Percentiles rank a stretch among this genome's conserved stretches.
Evolutionary conservation across 1,140 invertebrate genomes (phyloP).

Genomic region (Scylla paramamosain): DNA sequence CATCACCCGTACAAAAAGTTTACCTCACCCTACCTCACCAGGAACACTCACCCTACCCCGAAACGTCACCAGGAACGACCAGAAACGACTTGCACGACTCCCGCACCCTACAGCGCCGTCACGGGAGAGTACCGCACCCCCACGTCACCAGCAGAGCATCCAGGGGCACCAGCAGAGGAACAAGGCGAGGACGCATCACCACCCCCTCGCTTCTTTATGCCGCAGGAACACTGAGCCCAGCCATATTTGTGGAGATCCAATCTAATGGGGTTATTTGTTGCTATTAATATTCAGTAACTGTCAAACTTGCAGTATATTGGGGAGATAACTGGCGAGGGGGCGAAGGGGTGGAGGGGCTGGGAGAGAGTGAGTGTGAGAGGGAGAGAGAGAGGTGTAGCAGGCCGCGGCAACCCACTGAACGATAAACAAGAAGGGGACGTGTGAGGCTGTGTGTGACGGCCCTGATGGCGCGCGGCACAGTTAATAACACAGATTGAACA

Average conservation of each 20-base stretch:
- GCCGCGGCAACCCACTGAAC: neutral
- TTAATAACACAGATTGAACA: conserved; percentile 67
- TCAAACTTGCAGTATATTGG: conserved; percentile 56
- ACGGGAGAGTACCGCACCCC: neutral
- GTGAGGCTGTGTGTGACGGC: conserved; percentile 41
- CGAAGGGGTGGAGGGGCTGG: neutral
- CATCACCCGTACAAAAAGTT: neutral
- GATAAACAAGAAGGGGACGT: conserved; percentile 61
- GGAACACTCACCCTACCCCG: neutral
- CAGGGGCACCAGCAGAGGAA: neutral
- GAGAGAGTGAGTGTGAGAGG: conserved; percentile 17
- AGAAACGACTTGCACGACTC: neutral
- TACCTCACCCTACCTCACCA: neutral
- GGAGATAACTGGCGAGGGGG: conserved; percentile 62
- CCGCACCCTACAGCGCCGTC: neutral
- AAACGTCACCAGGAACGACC: neutral
- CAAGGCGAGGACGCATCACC: neutral
- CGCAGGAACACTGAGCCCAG: conserved; percentile 49
- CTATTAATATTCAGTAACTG: conserved; percentile 73
- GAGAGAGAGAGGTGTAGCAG: neutral
- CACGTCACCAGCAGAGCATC: conserved; percentile 9
- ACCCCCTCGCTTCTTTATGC: conserved; percentile 56
- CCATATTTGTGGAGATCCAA: conserved; percentile 66
- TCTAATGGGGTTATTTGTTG: conserved; percentile 70
- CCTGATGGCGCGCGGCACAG: neutral